Evolutionary conservation across 2,888 invertebrate species (phyloP).

Genomic region (Polydrusus tereticollis): DNA sequence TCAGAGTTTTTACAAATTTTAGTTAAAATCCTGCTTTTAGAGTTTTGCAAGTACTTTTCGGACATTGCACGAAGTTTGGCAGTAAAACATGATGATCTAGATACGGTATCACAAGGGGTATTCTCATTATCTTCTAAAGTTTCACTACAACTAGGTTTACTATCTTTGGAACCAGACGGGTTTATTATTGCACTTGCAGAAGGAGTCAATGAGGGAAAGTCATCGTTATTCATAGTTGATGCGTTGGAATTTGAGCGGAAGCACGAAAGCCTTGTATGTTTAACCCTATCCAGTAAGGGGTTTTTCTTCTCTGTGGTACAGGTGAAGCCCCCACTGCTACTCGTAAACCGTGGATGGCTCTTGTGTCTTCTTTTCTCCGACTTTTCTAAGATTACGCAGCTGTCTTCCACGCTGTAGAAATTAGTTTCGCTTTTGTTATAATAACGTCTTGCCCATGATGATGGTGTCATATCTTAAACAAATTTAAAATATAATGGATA

Average conservation of each 20-base stretch:
- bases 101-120: slow-evolving; percentile 55
- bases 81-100: slow-evolving; percentile 74
- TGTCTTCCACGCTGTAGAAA: slow-evolving; percentile 76
- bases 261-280: slow-evolving; percentile 78
- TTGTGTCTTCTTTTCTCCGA: slow-evolving; percentile 70
- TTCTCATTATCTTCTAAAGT: slow-evolving; percentile 37
- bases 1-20: slow-evolving; percentile 73
- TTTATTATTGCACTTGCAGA: slow-evolving; percentile 51
- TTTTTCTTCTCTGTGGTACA: slow-evolving; percentile 76
- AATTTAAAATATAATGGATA: neutral
- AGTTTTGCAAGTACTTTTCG: slow-evolving; percentile 76
- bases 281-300: slow-evolving; percentile 78
- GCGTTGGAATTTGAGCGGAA: slow-evolving; percentile 73
- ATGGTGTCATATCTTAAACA: slow-evolving; percentile 74
- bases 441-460: slow-evolving; percentile 74
- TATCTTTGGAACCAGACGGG: slow-evolving; percentile 38
- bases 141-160: slow-evolving; percentile 19
- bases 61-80: slow-evolving; percentile 81
- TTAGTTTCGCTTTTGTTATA: slow-evolving; percentile 76
- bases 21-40: slow-evolving; percentile 77
- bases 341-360: slow-evolving; percentile 68
- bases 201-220: slow-evolving; percentile 52
- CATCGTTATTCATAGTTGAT: slow-evolving; percentile 65
- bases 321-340: slow-evolving; percentile 57
- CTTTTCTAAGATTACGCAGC: slow-evolving; percentile 73